A percentile compares a stretch with the other conserved stretches of the same genome.
These are phyloP conservation scores for Spinibarbus caldwelli DNA, from an alignment of 2,797 vertebrate species.

Conservation along the genomic window DNA sequence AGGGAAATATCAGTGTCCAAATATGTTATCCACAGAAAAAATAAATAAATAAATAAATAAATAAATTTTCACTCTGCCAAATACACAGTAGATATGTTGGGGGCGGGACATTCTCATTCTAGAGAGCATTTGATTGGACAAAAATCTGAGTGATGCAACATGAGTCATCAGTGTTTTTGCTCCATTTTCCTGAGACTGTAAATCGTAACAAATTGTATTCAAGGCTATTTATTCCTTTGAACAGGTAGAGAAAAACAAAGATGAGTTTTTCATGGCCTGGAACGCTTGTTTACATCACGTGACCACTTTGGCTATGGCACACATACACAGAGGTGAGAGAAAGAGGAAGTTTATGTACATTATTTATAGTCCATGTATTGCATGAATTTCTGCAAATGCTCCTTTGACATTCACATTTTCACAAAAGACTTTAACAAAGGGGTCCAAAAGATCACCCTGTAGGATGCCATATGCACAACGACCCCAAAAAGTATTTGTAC, in stretches of 20 bases:
- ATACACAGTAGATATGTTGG: neutral
- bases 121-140: neutral
- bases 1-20: neutral
- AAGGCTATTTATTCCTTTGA: neutral
- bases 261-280: slow-evolving; percentile 69
- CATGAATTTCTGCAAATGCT: neutral
- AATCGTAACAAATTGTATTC: neutral
- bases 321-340: slow-evolving; percentile 71
- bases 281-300: slow-evolving; percentile 72
- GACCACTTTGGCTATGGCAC: slow-evolving; percentile 66
- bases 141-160: neutral
- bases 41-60: too few species aligned
- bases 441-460: neutral
- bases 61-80: neutral
- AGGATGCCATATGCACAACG: neutral
- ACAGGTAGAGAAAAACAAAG: slow-evolving; percentile 69
- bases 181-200: neutral
- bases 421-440: neutral
- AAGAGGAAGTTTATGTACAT: neutral
- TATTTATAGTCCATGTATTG: neutral
- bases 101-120: neutral
- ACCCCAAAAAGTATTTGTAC: neutral
- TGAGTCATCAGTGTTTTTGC: neutral
- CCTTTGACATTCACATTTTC: neutral
- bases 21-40: neutral